These are phyloP conservation scores for Drosophila nannoptera DNA, from an alignment of 1,140 invertebrate species.

Conservation along the genomic window DNA sequence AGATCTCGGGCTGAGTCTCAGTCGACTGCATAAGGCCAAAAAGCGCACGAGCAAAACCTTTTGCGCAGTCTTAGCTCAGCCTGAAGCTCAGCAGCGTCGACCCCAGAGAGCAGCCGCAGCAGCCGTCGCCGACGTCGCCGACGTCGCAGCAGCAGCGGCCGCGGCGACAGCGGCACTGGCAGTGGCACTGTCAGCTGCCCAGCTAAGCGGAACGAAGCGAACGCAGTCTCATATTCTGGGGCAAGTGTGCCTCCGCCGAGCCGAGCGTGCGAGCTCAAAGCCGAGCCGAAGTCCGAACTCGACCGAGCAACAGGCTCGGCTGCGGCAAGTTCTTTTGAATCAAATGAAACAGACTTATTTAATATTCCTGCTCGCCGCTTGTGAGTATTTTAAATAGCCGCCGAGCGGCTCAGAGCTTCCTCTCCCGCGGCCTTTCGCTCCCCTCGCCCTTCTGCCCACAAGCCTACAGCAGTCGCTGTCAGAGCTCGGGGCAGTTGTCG, in stretches of 20 bases:
- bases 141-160: slow-evolving; percentile 31
- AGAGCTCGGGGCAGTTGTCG: slow-evolving; percentile 16
- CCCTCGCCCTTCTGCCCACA: neutral
- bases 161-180: slow-evolving; percentile 4
- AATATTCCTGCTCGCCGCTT: slow-evolving; percentile 58
- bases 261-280: slow-evolving; percentile 12
- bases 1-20: slow-evolving; percentile 23
- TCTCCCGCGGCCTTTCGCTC: neutral
- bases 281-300: neutral
- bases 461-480: slow-evolving; percentile 1
- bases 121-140: too few species aligned
- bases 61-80: slow-evolving; percentile 65
- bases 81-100: slow-evolving; percentile 28
- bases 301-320: slow-evolving; percentile 19
- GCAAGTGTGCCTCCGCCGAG: slow-evolving; percentile 21
- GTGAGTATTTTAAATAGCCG: slow-evolving; percentile 20
- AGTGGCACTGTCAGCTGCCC: slow-evolving; percentile 61
- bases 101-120: slow-evolving; percentile 31
- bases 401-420: slow-evolving; percentile 20
- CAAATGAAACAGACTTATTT: slow-evolving; percentile 74
- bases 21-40: slow-evolving; percentile 66
- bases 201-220: slow-evolving; percentile 65
- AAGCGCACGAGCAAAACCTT: slow-evolving; percentile 67
- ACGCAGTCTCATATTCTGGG: slow-evolving; percentile 39
- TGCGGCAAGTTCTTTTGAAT: slow-evolving; percentile 74